phyloP scores from a whole-genome alignment of 64 coral and sea anemone genomes.

The Acropora yongei region DNA sequence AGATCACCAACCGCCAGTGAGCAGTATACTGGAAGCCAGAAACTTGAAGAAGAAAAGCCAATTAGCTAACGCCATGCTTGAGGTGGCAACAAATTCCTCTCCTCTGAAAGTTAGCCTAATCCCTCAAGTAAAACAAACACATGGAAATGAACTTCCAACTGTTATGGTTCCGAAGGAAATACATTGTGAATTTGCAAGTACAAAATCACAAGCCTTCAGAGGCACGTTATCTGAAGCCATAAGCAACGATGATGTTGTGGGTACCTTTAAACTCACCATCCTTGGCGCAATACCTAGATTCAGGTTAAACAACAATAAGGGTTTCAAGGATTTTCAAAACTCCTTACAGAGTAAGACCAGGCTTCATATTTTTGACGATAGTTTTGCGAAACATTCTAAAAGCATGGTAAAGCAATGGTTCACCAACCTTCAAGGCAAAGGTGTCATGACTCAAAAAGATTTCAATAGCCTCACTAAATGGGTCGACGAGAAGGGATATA shows the following conservation, averaged over 20 bases:
- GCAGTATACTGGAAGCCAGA: background rate
- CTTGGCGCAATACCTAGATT: constrained; percentile 10
- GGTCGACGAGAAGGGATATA: background rate
- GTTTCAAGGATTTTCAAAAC: background rate
- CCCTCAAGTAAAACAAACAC: background rate
- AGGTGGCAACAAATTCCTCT: background rate
- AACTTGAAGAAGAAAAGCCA: background rate
- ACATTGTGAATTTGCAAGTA: background rate
- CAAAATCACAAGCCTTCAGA: background rate
- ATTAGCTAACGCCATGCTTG: background rate
- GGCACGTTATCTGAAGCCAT: background rate
- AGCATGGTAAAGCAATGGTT: background rate
- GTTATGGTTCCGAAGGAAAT: background rate
- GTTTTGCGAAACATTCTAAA: background rate
- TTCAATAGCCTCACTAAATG: background rate
- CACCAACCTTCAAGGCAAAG: constrained; percentile 1
- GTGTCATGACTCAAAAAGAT: background rate
- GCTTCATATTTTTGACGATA: background rate
- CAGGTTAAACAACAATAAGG: background rate
- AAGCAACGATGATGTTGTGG: constrained; percentile 3
- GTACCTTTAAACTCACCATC: constrained; percentile 1
- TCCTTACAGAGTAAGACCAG: background rate
- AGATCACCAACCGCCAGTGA: constrained; percentile 14
- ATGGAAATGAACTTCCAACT: constrained; percentile 5
- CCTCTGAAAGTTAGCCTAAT: background rate